Base-by-base conservation (phyloP, 2,797 vertebrate genomes). In the Knipowitschia caucasica region DNA sequence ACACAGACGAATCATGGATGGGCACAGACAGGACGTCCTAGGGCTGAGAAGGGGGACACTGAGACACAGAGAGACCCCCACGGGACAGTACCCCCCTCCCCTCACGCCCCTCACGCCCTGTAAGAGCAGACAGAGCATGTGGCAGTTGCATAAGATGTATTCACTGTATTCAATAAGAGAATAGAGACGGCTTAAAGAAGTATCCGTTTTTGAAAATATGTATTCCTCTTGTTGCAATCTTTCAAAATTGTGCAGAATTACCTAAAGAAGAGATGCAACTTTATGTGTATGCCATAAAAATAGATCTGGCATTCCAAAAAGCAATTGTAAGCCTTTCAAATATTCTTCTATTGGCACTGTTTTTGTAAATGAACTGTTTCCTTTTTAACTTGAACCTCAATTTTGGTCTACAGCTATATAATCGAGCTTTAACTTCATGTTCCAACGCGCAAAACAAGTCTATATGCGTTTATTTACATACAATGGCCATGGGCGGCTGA, bases 1-100 rank as follows among this genome's bases (percentile, higher is more conserved):
- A 59, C 50, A 14, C 2, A 2, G 25, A 24, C 72, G 79, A 78
- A 40, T 75, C 70, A 71, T 51, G 9, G 9, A 38, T 47, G 47
- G 57, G 56, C 56, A 31, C 18, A 21, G 15, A 66, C 53, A 62
- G 15, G 35, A 43, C 50, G 43, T 42, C 27, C 49, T 27, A 0
- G 0, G 21, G 59, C 18, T 38, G 38, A 7, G 14, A 26, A n/a
- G 54, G 63, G 59, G 50, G 53, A 64, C 68, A 61, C 63, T 18
- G 14, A 31, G 38, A 56, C 18, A 10, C 33, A 59, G 36, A 12
- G 36, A 69, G 33, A n/a, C 57, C 40, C 36, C 21, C 15, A 18
- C 2, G 17, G 59, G 51, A 56, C 50, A 35, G 27, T 56, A 25
- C 49, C 1, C 6, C 2, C 31, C 10, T n/a, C 34, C n/a, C 5